Base-by-base conservation (phyloP, 1,140 invertebrate genomes). In the Riptortus pedestris region DNA sequence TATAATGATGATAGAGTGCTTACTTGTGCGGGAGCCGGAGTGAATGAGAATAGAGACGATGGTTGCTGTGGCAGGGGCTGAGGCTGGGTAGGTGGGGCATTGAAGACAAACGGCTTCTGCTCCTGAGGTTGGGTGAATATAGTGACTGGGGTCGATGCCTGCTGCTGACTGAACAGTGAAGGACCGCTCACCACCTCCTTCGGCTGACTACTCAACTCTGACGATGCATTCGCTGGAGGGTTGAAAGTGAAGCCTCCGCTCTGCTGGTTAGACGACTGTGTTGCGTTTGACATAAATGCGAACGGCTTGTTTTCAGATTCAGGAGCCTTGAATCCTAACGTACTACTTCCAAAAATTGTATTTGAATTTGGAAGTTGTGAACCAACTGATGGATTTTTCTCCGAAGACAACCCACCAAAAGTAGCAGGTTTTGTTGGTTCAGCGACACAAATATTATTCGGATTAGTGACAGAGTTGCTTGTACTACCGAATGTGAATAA, bases 301-400 rank as follows among this genome's bases (percentile, higher is more conserved):
- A 55, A 55, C 14, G 51, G 51, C 24, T 55, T 55, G 14, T 27
- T 55, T 55, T 55, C 51, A 55, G 51, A 16, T 55, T 55, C 51
- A 4, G 18, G 51, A 55, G 51, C 20, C 14, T 55, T 55, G 24
- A 55, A 55, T 7, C 51, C 14, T 4, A 55, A 55, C 20, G 51
- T 24, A 24, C 20, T 38, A 38, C 5, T 14, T 24, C 20, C 24
- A 55, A 24, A 24, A 27, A 24, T 55, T 24, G 20, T 55, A 0
- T 22, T 18, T 2, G 24, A 9, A 55, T 22, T 24, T 18, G 51
- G 24, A 24, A 24, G 51, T 55, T 22, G 20, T 24, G 2, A 2
- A 18, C 26, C 22, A 9, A 4, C 16, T 9, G 22, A 9, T n/a
- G 18, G 18, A 47, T 20, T n/a, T 20, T 2, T 47, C 18, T 47